These are phyloP conservation scores for Sebastes steindachneri DNA, from an alignment of 2,797 vertebrate species.

Conservation along the genomic window DNA sequence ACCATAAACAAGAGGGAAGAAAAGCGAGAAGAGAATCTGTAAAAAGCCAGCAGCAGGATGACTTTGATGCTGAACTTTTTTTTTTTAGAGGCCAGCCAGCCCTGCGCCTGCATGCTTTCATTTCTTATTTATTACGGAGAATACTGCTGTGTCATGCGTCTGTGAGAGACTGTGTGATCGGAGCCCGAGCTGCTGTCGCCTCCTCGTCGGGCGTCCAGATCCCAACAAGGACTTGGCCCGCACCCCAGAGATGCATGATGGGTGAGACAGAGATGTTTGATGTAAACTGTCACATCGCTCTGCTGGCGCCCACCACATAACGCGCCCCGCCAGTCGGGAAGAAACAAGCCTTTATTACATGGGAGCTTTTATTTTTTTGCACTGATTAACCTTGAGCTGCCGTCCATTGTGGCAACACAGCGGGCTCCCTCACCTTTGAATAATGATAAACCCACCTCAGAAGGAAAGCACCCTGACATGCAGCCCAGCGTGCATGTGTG, in stretches of 20 bases:
- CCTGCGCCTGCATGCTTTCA: constrained; percentile 32
- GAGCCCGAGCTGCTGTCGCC: constrained; percentile 45
- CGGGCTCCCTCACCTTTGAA: constrained; percentile 51
- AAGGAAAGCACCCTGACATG: constrained; percentile 32
- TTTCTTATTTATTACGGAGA: constrained; percentile 63
- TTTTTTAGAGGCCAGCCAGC: constrained; percentile 37
- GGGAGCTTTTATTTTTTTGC: not conserved
- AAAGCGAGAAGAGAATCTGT: not conserved
- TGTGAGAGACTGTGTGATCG: constrained; percentile 49
- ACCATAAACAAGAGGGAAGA: not conserved
- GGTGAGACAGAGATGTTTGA: constrained; percentile 73
- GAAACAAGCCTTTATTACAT: constrained; percentile 22
- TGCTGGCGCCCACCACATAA: constrained; percentile 51
- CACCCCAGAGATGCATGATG: constrained; percentile 65
- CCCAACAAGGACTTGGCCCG: constrained; percentile 67
- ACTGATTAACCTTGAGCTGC: constrained; percentile 69
- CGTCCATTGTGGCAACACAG: constrained; percentile 20
- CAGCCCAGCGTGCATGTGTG: constrained; percentile 46
- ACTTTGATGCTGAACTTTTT: constrained; percentile 62
- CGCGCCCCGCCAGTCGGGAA: constrained; percentile 27
- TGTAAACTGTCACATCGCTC: constrained; percentile 71
- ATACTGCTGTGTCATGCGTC: constrained; percentile 66
- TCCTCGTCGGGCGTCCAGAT: constrained; percentile 58
- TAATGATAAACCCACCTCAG: constrained; percentile 32
- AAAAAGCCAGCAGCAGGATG: constrained; percentile 22